Base-by-base conservation (phyloP, 2,797 vertebrate genomes). In the Alosa sapidissima region DNA sequence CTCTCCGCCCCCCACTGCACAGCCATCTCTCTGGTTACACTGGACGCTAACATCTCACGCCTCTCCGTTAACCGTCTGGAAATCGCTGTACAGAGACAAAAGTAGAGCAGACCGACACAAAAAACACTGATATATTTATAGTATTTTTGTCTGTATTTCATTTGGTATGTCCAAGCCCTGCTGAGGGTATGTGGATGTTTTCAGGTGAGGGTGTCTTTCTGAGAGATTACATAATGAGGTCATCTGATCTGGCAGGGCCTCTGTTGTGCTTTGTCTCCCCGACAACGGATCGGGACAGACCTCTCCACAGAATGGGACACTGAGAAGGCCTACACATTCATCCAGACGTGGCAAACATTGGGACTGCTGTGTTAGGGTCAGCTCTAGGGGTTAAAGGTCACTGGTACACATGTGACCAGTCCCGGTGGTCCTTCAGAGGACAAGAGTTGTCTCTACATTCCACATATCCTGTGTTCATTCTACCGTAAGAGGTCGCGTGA, bases 201-300 rank as follows among this genome's bases (percentile, higher is more conserved):
- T 45, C 16, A 72, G 28, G 28, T 75, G 14, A 45, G 72, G 21
- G 19, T 36, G 16, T 19, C 16, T 47, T 14, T 45, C 4, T 36
- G 41, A 45, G 4, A 78, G 41, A 78, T 78, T 78, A 21, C 72
- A 78, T 78, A 78, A 78, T 47, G 14, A 45, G 72, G 72, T 78
- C 72, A 78, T 78, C 36, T 16, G 41, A 45, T 45, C 36, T 36
- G 2, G n/a, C 16, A 21, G 72, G 36, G 36, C 14, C 36, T 78
- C 72, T 78, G 14, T 45, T 78, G 72, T 41, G 16, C 36, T 78
- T 78, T 78, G 72, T 47, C 19, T 72, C 65, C 41, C 13, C 14
- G 65, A 78, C 72, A 78, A 78, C 72, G 45, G 68, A 41, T 75
- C 33, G 1, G 11, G 10, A 68, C 28, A 41, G 72, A 13, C 36